These are phyloP conservation scores for Terrapene triunguis DNA, from an alignment of 2,113 vertebrate species.

Conservation along the genomic window DNA sequence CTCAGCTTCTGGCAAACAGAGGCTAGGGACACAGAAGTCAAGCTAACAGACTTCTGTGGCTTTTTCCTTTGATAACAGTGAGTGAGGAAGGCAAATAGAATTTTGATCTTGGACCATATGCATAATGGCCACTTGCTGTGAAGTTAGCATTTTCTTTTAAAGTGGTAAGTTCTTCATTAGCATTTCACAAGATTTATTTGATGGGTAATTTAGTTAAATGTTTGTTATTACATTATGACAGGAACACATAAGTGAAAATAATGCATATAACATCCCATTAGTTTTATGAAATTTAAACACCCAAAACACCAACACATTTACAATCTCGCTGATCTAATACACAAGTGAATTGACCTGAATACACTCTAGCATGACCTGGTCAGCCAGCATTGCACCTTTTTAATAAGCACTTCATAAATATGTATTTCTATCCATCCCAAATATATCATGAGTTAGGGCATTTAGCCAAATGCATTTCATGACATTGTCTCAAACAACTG, in stretches of 20 bases:
- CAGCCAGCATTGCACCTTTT: neutral
- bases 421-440: neutral
- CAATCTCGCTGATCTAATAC: neutral
- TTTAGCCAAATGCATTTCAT: neutral
- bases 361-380: neutral
- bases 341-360: neutral
- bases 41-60: no score
- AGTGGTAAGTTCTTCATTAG: neutral
- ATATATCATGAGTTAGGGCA: rapidly evolving
- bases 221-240: neutral
- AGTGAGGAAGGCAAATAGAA: no score
- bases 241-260: neutral
- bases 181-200: neutral
- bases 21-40: no score
- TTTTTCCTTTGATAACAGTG: no score
- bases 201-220: neutral
- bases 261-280: neutral
- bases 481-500: neutral
- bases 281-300: neutral
- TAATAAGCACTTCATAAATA: neutral
- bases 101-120: neutral
- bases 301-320: neutral
- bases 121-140: neutral
- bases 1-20: no score
- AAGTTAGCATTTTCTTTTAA: neutral